phyloP scores from a whole-genome alignment of 2,797 vertebrate genomes.

The Sebastes goodei region DNA sequence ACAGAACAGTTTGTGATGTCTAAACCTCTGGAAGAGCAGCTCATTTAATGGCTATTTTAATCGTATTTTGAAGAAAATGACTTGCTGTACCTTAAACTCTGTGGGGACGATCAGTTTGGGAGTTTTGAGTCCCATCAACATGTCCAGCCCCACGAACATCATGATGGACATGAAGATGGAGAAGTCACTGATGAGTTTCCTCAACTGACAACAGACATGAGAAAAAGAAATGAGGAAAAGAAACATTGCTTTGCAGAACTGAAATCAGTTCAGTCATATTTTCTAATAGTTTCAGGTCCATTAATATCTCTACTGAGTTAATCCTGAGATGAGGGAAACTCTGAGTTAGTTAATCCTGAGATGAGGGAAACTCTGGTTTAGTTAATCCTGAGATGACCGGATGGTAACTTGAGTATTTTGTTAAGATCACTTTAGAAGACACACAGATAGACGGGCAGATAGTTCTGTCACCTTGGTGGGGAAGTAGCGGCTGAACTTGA shows the following conservation, averaged over 20 bases:
- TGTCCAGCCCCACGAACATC: slow-evolving; percentile 90
- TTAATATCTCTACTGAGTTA: too few relatives aligned
- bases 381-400: too few relatives aligned
- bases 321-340: too few relatives aligned
- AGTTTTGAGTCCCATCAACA: slow-evolving; percentile 87
- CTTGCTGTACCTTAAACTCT: slow-evolving; percentile 86
- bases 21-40: background rate
- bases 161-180: slow-evolving; percentile 95
- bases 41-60: background rate
- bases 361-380: too few relatives aligned
- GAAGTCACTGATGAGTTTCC: slow-evolving; percentile 95
- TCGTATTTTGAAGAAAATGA: background rate
- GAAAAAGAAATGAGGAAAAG: background rate
- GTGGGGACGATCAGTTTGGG: slow-evolving; percentile 89
- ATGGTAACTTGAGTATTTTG: too few relatives aligned
- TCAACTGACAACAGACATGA: slow-evolving; percentile 79
- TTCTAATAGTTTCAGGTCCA: too few relatives aligned
- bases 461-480: slow-evolving; percentile 90
- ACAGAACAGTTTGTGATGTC: background rate
- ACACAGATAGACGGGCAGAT: background rate
- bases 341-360: too few relatives aligned
- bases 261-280: too few relatives aligned
- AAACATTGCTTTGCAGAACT: background rate
- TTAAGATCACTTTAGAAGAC: background rate
- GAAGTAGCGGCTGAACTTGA: slow-evolving; percentile 97